phyloP scores from a whole-genome alignment of 2,113 vertebrate species.

The Butorides virescens region DNA sequence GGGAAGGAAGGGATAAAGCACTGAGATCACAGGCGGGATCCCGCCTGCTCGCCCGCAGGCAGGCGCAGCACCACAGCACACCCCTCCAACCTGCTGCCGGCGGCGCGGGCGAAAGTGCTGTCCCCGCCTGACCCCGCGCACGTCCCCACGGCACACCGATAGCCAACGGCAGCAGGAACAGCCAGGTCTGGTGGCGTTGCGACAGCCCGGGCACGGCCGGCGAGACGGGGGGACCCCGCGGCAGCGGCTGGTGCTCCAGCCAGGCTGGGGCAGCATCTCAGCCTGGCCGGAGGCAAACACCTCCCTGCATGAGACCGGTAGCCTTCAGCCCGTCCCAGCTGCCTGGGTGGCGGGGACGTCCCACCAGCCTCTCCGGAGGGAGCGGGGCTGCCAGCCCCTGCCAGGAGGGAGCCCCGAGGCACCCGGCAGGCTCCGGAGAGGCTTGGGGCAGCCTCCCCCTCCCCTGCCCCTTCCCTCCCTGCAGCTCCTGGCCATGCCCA shows the following conservation, averaged over 20 bases:
- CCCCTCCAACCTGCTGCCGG: neutral
- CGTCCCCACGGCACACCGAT: accelerated
- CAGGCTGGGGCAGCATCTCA: neutral
- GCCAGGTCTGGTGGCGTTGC: neutral
- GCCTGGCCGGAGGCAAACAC: neutral
- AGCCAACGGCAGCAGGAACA: neutral
- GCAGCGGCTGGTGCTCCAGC: neutral
- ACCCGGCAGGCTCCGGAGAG: accelerated
- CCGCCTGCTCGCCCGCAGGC: neutral
- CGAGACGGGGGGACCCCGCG: accelerated
- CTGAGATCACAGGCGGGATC: conserved; percentile 7
- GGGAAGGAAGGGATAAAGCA: conserved; percentile 1
- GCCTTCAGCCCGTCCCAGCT: neutral
- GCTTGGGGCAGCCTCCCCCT: neutral
- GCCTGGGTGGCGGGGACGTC: accelerated
- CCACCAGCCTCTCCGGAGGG: neutral
- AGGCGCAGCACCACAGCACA: neutral
- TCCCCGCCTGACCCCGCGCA: conserved; percentile 15
- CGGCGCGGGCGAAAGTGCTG: neutral
- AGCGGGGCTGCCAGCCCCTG: neutral
- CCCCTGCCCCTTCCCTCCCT: neutral
- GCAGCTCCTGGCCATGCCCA: accelerated
- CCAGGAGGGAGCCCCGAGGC: neutral
- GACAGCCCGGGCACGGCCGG: accelerated
- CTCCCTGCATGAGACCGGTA: neutral